phyloP scores from a whole-genome alignment of 2,797 vertebrate genomes.

The Sparidentex hasta region DNA sequence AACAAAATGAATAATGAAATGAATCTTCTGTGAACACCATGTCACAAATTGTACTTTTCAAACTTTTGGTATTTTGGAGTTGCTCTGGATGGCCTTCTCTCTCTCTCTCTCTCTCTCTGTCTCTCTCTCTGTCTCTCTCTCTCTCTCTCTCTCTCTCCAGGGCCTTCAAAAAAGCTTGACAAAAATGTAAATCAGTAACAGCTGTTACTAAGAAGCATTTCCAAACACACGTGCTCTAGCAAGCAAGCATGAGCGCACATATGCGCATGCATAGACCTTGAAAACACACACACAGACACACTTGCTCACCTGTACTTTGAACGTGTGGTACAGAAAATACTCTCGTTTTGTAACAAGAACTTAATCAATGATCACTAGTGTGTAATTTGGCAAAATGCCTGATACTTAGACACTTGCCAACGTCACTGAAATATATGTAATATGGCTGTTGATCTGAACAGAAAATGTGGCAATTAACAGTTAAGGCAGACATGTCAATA shows the following conservation, averaged over 20 bases:
- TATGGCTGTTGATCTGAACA: constrained; percentile 48
- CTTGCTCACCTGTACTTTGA: constrained; percentile 29
- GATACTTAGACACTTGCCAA: constrained; percentile 31
- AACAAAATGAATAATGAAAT: constrained; percentile 7
- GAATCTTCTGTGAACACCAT: neutral
- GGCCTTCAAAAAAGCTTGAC: constrained; percentile 52
- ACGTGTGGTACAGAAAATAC: constrained; percentile 3
- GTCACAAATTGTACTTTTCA: constrained; percentile 15
- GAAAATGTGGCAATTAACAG: constrained; percentile 45
- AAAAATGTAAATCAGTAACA: constrained; percentile 79
- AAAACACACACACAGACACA: constrained; percentile 7
- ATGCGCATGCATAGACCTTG: constrained; percentile 13
- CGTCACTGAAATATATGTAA: constrained; percentile 34
- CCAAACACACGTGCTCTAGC: constrained; percentile 51
- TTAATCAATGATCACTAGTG: constrained; percentile 13
- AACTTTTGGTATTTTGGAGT: neutral
- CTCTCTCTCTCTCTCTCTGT: neutral
- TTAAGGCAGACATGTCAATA: constrained; percentile 41
- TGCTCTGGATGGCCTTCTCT: constrained; percentile 17
- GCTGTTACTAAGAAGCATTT: constrained; percentile 63
- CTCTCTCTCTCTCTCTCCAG: neutral
- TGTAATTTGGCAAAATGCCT: constrained; percentile 7
- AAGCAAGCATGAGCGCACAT: constrained; percentile 12
- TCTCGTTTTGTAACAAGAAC: neutral
- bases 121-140: too few relatives aligned